Base-by-base conservation (phyloP, 2,888 invertebrate genomes). In the Rhodophaea formosa region DNA sequence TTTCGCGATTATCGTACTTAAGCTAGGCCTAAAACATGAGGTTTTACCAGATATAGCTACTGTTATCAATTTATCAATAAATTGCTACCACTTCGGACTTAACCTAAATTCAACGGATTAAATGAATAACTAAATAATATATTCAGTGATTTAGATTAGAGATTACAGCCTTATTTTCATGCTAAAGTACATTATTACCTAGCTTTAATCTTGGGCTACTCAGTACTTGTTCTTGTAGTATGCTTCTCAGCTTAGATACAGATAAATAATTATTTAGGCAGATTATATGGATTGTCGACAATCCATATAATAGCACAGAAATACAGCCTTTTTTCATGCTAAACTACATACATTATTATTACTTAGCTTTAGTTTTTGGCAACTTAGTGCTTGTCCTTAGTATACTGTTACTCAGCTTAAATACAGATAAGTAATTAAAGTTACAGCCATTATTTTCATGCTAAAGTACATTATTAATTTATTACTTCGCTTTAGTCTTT, bases 121-220 rank as follows among this genome's bases (percentile, higher is more conserved):
- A 39, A 51, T 51, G 51, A 51, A 51, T 51, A 51, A 39, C 35
- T 51, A 39, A 51, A 51, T 17, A 17, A 35, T 23, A 10, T 29
- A 51, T 32, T 15, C 39, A 51, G 16, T 35, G 32, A 35, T 51
- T 51, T 32, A 35, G 29, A 51, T 51, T 51, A 51, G 8, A 8
- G 51, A 51, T 51, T 39, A 17, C 16, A 12, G 35, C 35, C 17
- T 17, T 51, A 51, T 51, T 51, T 51, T 51, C 49, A 51, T 16
- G 16, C 14, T 39, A 30, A 51, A 51, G 10, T 35, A 51, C 35
- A 39, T 51, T 35, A 51, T 35, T 16, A 10, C 17, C 35, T 30
- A 6, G 29, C 23, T 39, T 39, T 12, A n/a, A 12, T 39, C 39
- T 39, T 8, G 10, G n/a, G 3, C n/a, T 39, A n/a, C 2, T 35